Percentiles rank a stretch among this genome's conserved stretches.
Evolutionary conservation across 2,113 vertebrate species (phyloP).

Genomic region (Saimiri boliviensis): DNA sequence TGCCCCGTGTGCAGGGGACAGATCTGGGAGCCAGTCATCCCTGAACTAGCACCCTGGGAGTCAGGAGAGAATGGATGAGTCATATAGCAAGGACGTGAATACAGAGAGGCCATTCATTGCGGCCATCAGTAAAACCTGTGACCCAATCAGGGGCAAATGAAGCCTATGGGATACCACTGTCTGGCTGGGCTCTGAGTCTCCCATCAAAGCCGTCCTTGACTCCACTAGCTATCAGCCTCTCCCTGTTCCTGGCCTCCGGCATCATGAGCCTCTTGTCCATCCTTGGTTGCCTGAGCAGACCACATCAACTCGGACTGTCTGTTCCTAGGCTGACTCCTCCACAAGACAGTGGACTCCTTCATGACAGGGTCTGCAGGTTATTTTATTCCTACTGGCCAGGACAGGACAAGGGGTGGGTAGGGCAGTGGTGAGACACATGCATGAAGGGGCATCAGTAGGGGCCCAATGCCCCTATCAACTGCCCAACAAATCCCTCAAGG

Average conservation of each 20-base stretch:
- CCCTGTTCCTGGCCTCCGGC: neutral
- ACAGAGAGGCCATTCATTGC: neutral
- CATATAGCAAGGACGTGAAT: neutral
- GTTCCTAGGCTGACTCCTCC: neutral
- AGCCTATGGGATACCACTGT: neutral
- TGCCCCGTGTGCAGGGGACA: neutral
- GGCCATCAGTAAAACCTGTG: neutral
- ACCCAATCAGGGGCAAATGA: neutral
- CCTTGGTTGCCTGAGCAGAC: neutral
- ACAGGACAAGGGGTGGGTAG: neutral
- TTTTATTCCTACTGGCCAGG: neutral
- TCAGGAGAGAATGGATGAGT: neutral
- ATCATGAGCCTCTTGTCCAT: neutral
- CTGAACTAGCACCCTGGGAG: neutral
- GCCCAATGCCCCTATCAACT: neutral
- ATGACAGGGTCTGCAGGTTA: neutral
- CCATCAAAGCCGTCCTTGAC: neutral
- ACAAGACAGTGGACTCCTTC: neutral
- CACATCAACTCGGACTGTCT: neutral
- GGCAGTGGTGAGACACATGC: too few species aligned
- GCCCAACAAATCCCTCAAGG: neutral
- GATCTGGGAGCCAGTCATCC: neutral
- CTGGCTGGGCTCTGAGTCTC: neutral
- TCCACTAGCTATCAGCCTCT: neutral
- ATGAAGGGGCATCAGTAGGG: neutral